These are phyloP conservation scores for Sebastes variabilis DNA, from an alignment of 2,797 vertebrate species.

Conservation along the genomic window DNA sequence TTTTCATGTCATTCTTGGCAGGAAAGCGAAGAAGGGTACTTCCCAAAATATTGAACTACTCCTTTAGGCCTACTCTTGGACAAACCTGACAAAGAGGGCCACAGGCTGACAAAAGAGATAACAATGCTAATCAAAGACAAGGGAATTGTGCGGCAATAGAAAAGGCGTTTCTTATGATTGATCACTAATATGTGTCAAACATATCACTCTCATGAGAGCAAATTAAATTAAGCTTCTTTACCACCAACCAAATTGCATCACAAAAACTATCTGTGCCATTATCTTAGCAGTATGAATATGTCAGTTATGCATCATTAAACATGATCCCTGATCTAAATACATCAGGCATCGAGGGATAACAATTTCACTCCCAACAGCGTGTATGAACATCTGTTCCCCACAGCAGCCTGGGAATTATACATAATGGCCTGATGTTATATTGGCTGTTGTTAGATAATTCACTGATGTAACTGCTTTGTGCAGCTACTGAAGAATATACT, in stretches of 20 bases:
- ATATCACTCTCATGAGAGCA: neutral
- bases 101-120: neutral
- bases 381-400: conserved; percentile 50
- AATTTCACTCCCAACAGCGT: neutral
- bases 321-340: conserved; percentile 20
- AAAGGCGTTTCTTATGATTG: neutral
- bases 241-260: neutral
- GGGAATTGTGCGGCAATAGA: neutral
- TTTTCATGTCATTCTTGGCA: neutral
- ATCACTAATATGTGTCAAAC: neutral
- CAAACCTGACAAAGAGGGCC: no score
- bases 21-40: neutral
- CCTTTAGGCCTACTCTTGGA: no score
- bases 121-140: neutral
- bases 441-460: conserved; percentile 33
- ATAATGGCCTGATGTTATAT: conserved; percentile 46
- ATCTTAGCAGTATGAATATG: conserved; percentile 10
- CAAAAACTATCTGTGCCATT: neutral
- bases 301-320: conserved; percentile 21
- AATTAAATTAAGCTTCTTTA: neutral
- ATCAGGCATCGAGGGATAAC: conserved; percentile 7
- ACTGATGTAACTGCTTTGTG: conserved; percentile 19
- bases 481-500: neutral
- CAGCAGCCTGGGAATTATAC: conserved; percentile 22
- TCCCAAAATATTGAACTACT: neutral